A percentile compares a stretch with the other conserved stretches of the same genome.
Evolutionary conservation across 2,888 invertebrate genomes (phyloP).

Genomic region (Meandrusa payeni): DNA sequence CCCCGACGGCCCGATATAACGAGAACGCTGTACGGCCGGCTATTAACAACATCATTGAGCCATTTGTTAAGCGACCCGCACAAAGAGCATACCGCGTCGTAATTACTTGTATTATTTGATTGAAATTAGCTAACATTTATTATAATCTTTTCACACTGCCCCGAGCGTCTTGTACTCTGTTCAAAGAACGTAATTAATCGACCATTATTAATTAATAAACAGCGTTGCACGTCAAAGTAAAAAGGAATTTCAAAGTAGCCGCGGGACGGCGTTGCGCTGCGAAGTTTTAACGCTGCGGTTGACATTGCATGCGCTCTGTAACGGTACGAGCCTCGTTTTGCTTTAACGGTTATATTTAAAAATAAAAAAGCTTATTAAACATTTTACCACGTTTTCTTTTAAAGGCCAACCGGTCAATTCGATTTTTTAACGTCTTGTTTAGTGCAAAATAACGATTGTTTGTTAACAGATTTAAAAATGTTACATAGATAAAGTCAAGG

Average conservation of each 20-base stretch:
- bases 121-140: conserved; percentile 73
- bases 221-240: conserved; percentile 25
- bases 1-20: conserved; percentile 36
- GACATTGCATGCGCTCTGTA: conserved; percentile 58
- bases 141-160: conserved; percentile 70
- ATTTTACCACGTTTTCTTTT: conserved; percentile 7
- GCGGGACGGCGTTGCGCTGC: conserved; percentile 39
- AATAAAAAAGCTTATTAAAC: conserved; percentile 17
- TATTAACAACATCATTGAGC: conserved; percentile 75
- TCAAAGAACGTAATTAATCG: conserved; percentile 65
- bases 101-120: conserved; percentile 78
- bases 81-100: conserved; percentile 70
- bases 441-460: no score
- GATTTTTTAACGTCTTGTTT: no score
- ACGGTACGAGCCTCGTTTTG: conserved; percentile 40
- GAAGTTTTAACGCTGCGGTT: conserved; percentile 55
- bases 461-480: no score
- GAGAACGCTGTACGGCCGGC: conserved; percentile 46
- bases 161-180: conserved; percentile 46
- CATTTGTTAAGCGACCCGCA: conserved; percentile 69
- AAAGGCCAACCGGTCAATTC: background rate
- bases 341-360: conserved; percentile 13
- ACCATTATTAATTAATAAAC: conserved; percentile 46
- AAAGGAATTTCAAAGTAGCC: conserved; percentile 34
- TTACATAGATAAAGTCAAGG: no score